These are phyloP conservation scores for Meloidogyne exigua DNA, from an alignment of 1,140 invertebrate species.

Conservation along the genomic window DNA sequence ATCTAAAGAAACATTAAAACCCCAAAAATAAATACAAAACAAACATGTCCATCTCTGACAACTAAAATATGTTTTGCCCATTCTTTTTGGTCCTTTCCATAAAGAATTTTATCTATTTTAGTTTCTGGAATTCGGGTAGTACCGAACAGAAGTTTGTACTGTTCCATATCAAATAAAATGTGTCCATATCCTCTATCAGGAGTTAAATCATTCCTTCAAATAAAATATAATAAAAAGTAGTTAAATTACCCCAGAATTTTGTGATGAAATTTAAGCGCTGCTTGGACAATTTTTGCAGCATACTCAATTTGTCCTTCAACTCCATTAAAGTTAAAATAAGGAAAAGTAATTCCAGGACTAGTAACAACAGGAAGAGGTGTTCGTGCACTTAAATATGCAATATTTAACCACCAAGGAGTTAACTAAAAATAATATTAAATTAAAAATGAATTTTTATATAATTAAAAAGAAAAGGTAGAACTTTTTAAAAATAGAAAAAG, in stretches of 20 bases:
- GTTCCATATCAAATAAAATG: conserved; percentile 58
- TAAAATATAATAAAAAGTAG: background rate
- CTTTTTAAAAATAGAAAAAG: too few species aligned
- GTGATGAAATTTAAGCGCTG: conserved; percentile 53
- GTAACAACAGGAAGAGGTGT: conserved; percentile 59
- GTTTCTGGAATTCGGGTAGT: conserved; percentile 55
- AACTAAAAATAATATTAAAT: too few species aligned
- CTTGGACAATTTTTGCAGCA: conserved; percentile 57
- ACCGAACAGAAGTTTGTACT: conserved; percentile 57
- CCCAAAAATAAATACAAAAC: background rate
- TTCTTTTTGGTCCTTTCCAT: conserved; percentile 36
- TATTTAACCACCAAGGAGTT: conserved; percentile 61
- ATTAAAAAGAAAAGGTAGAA: too few species aligned
- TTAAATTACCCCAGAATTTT: conserved; percentile 45
- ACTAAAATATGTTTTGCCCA: conserved; percentile 53
- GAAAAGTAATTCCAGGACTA: conserved; percentile 56
- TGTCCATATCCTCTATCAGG: conserved; percentile 50
- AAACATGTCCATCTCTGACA: conserved; percentile 56
- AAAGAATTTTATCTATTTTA: conserved; percentile 42
- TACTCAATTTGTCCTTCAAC: conserved; percentile 51
- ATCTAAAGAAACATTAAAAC: conserved; percentile 48
- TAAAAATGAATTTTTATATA: too few species aligned
- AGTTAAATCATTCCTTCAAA: conserved; percentile 43
- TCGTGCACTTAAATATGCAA: conserved; percentile 54
- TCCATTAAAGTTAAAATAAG: conserved; percentile 49